These are phyloP conservation scores for Corythaeola cristata DNA, from an alignment of 2,113 vertebrate species.

Conservation along the genomic window DNA sequence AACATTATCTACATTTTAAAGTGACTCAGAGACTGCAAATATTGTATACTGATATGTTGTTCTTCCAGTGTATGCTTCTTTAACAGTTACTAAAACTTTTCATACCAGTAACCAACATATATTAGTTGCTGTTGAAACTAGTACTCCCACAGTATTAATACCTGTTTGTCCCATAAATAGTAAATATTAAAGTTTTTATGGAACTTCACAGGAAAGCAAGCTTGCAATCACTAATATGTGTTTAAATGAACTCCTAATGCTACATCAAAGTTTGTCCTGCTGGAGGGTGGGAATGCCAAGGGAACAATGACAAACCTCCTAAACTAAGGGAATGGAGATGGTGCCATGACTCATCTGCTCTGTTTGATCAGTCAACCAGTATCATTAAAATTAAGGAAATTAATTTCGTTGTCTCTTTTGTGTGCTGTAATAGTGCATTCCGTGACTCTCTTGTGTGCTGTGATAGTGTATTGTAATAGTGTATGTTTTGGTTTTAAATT, in stretches of 20 bases:
- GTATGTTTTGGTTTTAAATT: no score
- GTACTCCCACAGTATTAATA: neutral
- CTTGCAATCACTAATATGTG: neutral
- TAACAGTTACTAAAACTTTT: neutral
- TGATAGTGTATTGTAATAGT: no score
- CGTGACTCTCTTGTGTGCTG: no score
- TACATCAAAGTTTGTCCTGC: neutral
- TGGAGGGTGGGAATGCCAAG: neutral
- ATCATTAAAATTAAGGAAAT: no score
- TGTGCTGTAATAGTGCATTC: no score
- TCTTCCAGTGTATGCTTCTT: neutral
- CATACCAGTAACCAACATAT: neutral
- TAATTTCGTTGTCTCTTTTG: no score
- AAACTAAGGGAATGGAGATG: neutral
- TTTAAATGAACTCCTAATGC: neutral
- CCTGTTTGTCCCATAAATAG: neutral
- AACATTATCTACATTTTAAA: constrained; percentile 33
- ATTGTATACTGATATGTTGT: neutral
- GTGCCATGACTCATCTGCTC: neutral
- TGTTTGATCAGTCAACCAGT: neutral
- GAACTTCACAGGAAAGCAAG: neutral
- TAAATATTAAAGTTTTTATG: neutral
- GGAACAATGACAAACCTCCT: neutral
- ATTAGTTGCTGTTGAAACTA: neutral
- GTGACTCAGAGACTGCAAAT: constrained; percentile 1